Base-by-base conservation (phyloP, 2,888 invertebrate species). In the Hirtodrosophila confusa region DNA sequence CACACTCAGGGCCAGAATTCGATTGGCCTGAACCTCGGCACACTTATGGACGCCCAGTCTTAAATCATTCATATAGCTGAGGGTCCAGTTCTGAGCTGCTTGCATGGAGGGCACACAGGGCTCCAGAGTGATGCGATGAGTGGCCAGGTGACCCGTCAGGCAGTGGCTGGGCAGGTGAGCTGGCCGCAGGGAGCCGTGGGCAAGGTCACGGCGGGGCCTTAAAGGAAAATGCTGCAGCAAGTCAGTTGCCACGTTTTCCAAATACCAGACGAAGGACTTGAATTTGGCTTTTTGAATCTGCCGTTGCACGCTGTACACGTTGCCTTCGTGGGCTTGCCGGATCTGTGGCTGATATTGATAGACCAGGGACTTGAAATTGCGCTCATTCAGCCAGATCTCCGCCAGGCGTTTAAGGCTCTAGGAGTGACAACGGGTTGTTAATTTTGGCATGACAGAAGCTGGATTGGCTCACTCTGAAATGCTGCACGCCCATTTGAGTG, bases 381-480 rank as follows among this genome's bases (percentile, higher is more conserved):
- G 9, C 0, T n/a, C 31, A 90, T 98, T 98, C 97, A 99, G 97
- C 98, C 98, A 99, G 5, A 98, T 97, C 87, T 97, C 97, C 0
- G 97, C 97, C 0, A 98, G 97, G 67, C 98, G 93, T 37, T 95
- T 94, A 91, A 97, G 97, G 92, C 97, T 98, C 95, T 96, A 11
- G 82, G 78, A 37, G 41, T 27, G 4, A 12, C 12, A 39, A 23
- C 3, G 7, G 5, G 9, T 12, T 9, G 7, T 37, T n/a, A n/a
- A 7, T 31, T 8, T 44, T 1, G 2, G 4, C 3, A 0, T 11
- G 2, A n/a, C 7, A 11, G n/a, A 2, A 8, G 3, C 8, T n/a
- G 27, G 6, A n/a, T 3, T 3, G 3, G 9, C 39, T 60, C 33
- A 69, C 69, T 2, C 11, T 53, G 9, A 55, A 58, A 7, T 51